Evolutionary conservation across 2,888 invertebrate species (phyloP).

Genomic region (Eilema caniola): DNA sequence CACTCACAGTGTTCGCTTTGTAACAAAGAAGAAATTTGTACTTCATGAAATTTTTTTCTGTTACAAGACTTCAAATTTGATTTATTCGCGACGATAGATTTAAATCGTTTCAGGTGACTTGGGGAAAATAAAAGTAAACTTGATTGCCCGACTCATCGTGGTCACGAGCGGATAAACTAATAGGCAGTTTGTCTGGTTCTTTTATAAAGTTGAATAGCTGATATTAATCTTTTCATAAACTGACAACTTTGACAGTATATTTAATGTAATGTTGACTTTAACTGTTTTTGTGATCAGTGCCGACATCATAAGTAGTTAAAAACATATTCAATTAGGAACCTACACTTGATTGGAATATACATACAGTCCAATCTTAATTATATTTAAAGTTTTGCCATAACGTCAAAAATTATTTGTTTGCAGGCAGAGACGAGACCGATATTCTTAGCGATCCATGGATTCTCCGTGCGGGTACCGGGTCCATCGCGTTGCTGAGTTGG

Average conservation of each 20-base stretch:
- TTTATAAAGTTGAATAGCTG: slow-evolving; percentile 3
- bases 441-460: too few species aligned
- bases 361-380: not conserved
- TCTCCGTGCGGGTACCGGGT: too few species aligned
- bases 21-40: slow-evolving; percentile 45
- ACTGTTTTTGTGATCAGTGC: slow-evolving; percentile 1
- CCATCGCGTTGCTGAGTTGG: too few species aligned
- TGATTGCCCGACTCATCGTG: not conserved
- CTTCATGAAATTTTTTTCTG: slow-evolving; percentile 31
- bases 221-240: slow-evolving; percentile 10
- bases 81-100: not conserved
- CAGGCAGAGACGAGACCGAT: too few species aligned
- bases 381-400: too few species aligned
- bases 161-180: not conserved
- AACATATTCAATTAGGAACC: not conserved
- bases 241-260: slow-evolving; percentile 38
- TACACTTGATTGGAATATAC: not conserved
- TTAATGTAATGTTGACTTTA: slow-evolving; percentile 34
- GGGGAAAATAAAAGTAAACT: not conserved
- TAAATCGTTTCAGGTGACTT: not conserved
- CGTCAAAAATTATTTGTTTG: not conserved
- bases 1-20: slow-evolving; percentile 51
- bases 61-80: not conserved
- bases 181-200: slow-evolving; percentile 2
- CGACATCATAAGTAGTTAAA: not conserved